Evolutionary conservation across 2,888 invertebrate genomes (phyloP), one percentile per base, ranked within the genome.

Genomic region (Matsumyia berberina): DNA sequence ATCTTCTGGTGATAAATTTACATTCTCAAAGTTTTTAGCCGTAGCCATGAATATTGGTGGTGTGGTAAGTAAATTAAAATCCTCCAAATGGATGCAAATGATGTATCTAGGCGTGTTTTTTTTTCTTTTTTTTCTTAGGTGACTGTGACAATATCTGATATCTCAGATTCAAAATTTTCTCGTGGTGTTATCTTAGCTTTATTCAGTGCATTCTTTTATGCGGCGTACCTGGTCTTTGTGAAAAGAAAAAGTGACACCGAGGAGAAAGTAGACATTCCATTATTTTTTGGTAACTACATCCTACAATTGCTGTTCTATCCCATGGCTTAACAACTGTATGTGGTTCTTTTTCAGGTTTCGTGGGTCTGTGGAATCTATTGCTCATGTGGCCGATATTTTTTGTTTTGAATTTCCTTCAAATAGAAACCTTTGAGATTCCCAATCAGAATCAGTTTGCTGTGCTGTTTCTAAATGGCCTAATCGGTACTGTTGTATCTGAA

Each of bases 401-500:
- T 86, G 93, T 97, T 77, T 93, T 99, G 39, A 97, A 98, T 91
- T 96, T 95, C 87, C 94, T 95, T 12, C 94, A 95, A 88, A 94
- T 95, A 88, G 99, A 99, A 93, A 93, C 93, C 46, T 97, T 98
- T 86, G 96, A 96, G 90, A 94, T 97, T 94, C 98, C 98, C 12
- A 94, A 95, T 88, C 94, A 94, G 79, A 94, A 95, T 74, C 96
- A 97, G 90, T 96, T 97, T 94, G 93, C 95, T 67, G 94, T 95
- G 90, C 92, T 97, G 83, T 93, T 97, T 83, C 92, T 97, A 53
- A 98, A 98, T 92, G 98, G 97, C 42, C 92, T 98, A 15, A 93
- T 98, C 85, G 98, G 98, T 66, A 98, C 98, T 17, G 96, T 98
- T 67, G 93, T 99, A 51, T 96, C 97, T 0, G 98, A 99, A 92